Percentiles rank a stretch among this genome's conserved stretches.
Evolutionary conservation across 2,113 vertebrate species (phyloP).

Genomic region (Ophthalmotilapia sp.): DNA sequence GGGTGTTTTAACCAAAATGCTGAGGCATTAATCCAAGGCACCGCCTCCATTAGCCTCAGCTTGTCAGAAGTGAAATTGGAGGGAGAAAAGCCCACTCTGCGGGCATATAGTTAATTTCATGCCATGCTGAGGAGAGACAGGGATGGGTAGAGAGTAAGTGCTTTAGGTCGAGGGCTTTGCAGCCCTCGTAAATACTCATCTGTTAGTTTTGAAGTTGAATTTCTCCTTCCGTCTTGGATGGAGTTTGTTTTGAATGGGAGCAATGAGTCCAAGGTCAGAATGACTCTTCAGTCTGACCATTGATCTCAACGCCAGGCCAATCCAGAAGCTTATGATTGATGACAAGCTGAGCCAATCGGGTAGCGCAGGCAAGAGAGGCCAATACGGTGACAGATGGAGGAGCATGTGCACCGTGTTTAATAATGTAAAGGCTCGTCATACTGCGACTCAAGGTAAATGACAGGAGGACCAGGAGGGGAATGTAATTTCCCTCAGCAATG

Average conservation of each 20-base stretch:
- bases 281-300: background rate
- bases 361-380: constrained; percentile 3
- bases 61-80: constrained; percentile 28
- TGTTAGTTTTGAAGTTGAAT: constrained; percentile 25
- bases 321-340: constrained; percentile 23
- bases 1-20: constrained; percentile 19
- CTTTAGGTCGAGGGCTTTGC: constrained; percentile 30
- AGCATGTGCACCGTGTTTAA: constrained; percentile 26
- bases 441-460: constrained; percentile 31
- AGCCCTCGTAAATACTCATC: constrained; percentile 44
- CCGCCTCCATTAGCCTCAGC: constrained; percentile 36
- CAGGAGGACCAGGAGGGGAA: constrained; percentile 1
- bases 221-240: background rate
- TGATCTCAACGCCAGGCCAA: background rate
- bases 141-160: constrained; percentile 12
- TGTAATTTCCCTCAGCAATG: constrained; percentile 31
- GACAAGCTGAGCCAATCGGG: constrained; percentile 23
- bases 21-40: constrained; percentile 28
- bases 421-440: constrained; percentile 39
- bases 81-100: constrained; percentile 3
- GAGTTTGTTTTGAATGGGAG: background rate
- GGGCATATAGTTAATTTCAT: constrained; percentile 31
- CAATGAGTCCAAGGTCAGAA: constrained; percentile 36
- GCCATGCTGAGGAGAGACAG: constrained; percentile 23
- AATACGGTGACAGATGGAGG: constrained; percentile 33